A percentile compares a stretch with the other conserved stretches of the same genome.
These are phyloP conservation scores for Trichonephila inaurata DNA, from an alignment of 1,140 invertebrate species.

Conservation along the genomic window DNA sequence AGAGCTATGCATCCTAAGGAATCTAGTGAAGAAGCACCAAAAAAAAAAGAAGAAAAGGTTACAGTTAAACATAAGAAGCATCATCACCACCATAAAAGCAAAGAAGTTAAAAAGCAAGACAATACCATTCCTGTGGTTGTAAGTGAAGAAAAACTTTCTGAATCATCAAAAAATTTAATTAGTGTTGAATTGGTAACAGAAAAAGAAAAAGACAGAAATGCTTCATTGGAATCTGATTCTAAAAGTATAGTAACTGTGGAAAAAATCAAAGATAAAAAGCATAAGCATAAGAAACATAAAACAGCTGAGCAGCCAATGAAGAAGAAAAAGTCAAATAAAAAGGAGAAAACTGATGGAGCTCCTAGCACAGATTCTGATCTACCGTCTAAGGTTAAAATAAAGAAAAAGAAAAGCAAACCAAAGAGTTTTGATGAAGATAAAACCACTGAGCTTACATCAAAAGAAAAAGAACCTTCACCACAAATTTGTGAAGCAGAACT, in stretches of 20 bases:
- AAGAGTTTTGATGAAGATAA: slow-evolving; percentile 79
- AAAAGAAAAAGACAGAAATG: slow-evolving; percentile 10
- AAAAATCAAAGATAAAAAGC: slow-evolving; percentile 77
- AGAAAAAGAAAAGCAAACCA: slow-evolving; percentile 77
- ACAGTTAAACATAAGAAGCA: slow-evolving; percentile 66
- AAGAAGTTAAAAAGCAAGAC: slow-evolving; percentile 54
- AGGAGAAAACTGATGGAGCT: slow-evolving; percentile 78
- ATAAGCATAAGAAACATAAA: slow-evolving; percentile 79
- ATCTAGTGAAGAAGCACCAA: slow-evolving; percentile 63
- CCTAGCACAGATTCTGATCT: slow-evolving; percentile 76
- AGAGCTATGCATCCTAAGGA: slow-evolving; percentile 78
- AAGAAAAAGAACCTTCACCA: not conserved
- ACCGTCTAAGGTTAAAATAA: slow-evolving; percentile 78
- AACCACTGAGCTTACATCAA: not conserved
- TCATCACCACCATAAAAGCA: slow-evolving; percentile 73
- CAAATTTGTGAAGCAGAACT: not conserved
- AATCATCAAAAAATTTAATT: slow-evolving; percentile 36
- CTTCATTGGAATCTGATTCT: slow-evolving; percentile 82
- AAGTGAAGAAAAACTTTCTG: slow-evolving; percentile 27
- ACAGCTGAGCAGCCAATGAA: slow-evolving; percentile 79
- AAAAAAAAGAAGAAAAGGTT: slow-evolving; percentile 80
- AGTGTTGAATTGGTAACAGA: slow-evolving; percentile 4
- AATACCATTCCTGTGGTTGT: slow-evolving; percentile 22
- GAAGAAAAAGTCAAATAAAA: slow-evolving; percentile 80
- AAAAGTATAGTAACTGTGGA: slow-evolving; percentile 85